phyloP scores from a whole-genome alignment of 2,888 invertebrate species.

The Chirona hameri region DNA sequence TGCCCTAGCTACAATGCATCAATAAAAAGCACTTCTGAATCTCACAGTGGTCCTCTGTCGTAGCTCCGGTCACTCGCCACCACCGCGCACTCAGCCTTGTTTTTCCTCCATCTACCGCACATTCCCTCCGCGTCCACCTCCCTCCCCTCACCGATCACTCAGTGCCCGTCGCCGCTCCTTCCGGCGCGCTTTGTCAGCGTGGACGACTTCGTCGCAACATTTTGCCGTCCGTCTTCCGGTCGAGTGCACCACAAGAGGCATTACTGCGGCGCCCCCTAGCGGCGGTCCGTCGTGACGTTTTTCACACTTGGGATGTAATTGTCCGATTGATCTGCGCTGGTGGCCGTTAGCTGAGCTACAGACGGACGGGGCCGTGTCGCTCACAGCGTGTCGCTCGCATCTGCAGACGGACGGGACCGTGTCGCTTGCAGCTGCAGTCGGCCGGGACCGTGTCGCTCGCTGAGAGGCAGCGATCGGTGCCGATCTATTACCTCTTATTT shows the following conservation, averaged over 20 bases:
- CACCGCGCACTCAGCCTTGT: not conserved
- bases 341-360: not conserved
- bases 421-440: not conserved
- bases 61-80: too few relatives aligned
- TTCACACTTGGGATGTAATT: slow-evolving; percentile 4
- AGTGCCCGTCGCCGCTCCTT: too few relatives aligned
- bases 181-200: not conserved
- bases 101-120: not conserved
- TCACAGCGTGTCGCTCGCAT: too few relatives aligned
- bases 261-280: not conserved
- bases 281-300: not conserved
- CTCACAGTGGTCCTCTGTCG: too few relatives aligned
- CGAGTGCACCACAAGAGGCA: not conserved
- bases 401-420: too few relatives aligned
- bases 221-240: not conserved
- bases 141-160: not conserved
- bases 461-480: not conserved
- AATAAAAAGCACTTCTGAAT: too few relatives aligned
- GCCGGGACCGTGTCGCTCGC: not conserved
- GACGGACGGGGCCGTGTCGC: too few relatives aligned
- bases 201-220: not conserved
- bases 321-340: not conserved
- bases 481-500: not conserved
- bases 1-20: too few relatives aligned
- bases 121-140: not conserved